Percentiles rank a stretch among this genome's conserved stretches.
Evolutionary conservation across 2,888 invertebrate genomes (phyloP).

Genomic region (Endotricha flammealis): DNA sequence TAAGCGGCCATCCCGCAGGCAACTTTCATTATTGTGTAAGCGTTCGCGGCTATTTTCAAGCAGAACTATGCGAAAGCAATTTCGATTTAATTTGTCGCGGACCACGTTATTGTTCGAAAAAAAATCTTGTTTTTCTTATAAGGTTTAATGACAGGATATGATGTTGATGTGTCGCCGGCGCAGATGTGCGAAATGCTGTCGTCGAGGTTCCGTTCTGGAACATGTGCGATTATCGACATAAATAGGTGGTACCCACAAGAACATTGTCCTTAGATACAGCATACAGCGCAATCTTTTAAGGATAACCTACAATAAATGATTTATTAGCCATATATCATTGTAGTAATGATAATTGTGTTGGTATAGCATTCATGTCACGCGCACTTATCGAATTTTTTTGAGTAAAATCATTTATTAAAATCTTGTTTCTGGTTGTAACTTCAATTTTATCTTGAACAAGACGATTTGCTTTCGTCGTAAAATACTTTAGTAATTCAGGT

Average conservation of each 20-base stretch:
- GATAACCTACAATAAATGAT: constrained; percentile 1
- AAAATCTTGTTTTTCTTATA: constrained; percentile 51
- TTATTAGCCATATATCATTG: background rate
- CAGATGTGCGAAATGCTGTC: constrained; percentile 68
- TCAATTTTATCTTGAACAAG: too few relatives aligned
- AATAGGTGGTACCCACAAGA: constrained; percentile 5
- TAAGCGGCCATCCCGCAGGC: constrained; percentile 42
- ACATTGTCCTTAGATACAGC: background rate
- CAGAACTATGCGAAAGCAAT: constrained; percentile 54
- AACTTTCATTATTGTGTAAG: constrained; percentile 44
- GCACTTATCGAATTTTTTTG: too few relatives aligned
- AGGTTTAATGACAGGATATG: constrained; percentile 71
- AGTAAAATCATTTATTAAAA: too few relatives aligned
- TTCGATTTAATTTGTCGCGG: constrained; percentile 58
- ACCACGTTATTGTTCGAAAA: constrained; percentile 52
- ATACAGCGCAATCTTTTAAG: background rate
- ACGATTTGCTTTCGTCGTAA: too few relatives aligned
- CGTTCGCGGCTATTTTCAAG: constrained; percentile 30
- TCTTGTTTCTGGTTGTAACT: too few relatives aligned
- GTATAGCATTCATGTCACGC: background rate
- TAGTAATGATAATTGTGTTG: constrained; percentile 1
- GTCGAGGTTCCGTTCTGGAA: constrained; percentile 50
- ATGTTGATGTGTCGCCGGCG: constrained; percentile 48
- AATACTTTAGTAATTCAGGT: too few relatives aligned
- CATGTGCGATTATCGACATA: constrained; percentile 38